Evolutionary conservation across 2,113 vertebrate species (phyloP).

Genomic region (Lampris megalopsis): DNA sequence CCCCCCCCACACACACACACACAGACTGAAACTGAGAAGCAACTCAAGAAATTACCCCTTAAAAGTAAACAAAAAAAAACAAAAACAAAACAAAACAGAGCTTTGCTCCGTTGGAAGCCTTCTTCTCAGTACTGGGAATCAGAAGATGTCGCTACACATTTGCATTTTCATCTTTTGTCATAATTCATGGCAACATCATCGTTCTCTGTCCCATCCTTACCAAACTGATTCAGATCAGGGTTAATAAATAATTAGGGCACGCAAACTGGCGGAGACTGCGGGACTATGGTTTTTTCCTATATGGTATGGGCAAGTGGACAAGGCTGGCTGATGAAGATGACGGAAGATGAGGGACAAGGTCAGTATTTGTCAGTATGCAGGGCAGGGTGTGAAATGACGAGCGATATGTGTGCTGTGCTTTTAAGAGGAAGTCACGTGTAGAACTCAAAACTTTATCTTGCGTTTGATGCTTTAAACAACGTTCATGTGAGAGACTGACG

Average conservation of each 20-base stretch:
- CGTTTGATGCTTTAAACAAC: conserved; percentile 1
- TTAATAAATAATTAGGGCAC: not conserved
- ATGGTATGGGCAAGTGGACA: not conserved
- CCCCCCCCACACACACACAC: no score
- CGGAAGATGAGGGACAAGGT: no score
- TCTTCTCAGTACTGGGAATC: conserved; percentile 28
- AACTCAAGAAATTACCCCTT: conserved; percentile 18
- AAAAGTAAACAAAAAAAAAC: no score
- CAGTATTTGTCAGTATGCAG: no score
- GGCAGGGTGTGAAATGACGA: no score
- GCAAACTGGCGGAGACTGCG: no score
- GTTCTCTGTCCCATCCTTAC: no score
- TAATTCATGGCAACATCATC: not conserved
- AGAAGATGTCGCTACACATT: conserved; percentile 31
- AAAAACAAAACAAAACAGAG: no score
- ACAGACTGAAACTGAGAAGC: conserved; percentile 31
- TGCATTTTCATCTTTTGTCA: conserved; percentile 40
- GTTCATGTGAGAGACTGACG: not conserved
- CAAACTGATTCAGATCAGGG: not conserved
- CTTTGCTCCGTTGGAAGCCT: conserved; percentile 29
- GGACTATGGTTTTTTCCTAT: not conserved
- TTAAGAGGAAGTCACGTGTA: not conserved
- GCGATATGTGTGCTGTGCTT: no score
- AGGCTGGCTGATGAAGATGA: not conserved
- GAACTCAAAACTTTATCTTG: not conserved